Evolutionary conservation across 2,113 vertebrate species (phyloP), one percentile per base, ranked within the genome.

Genomic region (Neomonachus schauinslandi): DNA sequence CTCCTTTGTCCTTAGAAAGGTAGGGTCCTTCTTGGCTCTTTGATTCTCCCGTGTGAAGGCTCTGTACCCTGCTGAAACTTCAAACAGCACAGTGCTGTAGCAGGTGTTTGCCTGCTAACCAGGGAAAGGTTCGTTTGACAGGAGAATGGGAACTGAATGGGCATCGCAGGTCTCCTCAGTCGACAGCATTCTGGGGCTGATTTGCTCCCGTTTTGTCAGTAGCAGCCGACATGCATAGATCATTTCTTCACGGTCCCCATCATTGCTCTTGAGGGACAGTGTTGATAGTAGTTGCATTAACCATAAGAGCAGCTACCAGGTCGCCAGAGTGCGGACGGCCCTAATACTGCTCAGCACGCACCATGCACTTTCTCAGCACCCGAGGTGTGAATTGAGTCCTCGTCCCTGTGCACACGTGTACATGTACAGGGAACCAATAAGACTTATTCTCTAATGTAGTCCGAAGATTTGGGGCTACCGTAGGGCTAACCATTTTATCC

Each of bases 41-140:
- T 99, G 98, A 98, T 99, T 98, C 97, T 95, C 98, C 71, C 98
- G 97, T 98, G 98, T 94, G 95, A 95, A 4, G 0, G 97, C 80
- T 95, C 77, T 80, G 72, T 11, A 18, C 86, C 95, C 85, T 93
- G 96, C 95, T 92, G 33, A 4, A 0, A 18, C 14, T 7, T 36
- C 2, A 24, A 33, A n/a, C 49, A 12, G 12, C 76, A 89, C 67
- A 74, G 11, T 26, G 26, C 51, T 31, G 11, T 33, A 55, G 36
- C 21, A 22, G 55, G 31, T 39, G 87, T 33, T 31, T 24, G 85
- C 96, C 96, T 96, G 98, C 98, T 90, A 92, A 94, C 88, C 33
- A 83, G 79, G 96, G 89, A 46, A 96, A 93, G 89, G 89, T 82
- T 82, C 53, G 71, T 94, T 98, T 97, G 89, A 92, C 55, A 88